phyloP scores from a whole-genome alignment of 2,888 invertebrate genomes.

The Chloromyia formosa region DNA sequence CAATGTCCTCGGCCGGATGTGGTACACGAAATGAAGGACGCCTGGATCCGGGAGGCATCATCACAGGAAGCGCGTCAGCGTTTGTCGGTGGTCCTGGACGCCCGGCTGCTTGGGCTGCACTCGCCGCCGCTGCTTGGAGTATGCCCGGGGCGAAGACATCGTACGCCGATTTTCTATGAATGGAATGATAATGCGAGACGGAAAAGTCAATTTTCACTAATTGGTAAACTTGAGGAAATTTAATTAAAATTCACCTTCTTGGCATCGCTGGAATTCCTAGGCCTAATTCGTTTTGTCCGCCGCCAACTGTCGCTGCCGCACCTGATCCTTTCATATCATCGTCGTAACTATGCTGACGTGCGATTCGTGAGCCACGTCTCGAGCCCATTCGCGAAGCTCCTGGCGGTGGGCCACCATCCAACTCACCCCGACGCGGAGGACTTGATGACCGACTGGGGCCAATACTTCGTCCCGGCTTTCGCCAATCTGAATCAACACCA shows the following conservation, averaged over 20 bases:
- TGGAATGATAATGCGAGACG: conserved; percentile 26
- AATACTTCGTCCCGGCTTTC: conserved; percentile 69
- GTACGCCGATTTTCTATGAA: conserved; percentile 73
- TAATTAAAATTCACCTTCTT: conserved; percentile 66
- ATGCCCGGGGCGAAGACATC: conserved; percentile 79
- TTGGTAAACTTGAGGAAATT: conserved; percentile 9
- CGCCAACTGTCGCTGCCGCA: conserved; percentile 55
- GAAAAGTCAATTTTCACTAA: conserved; percentile 32
- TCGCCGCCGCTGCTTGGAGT: conserved; percentile 63
- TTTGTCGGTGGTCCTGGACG: conserved; percentile 53
- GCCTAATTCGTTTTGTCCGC: conserved; percentile 65
- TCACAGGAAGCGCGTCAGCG: conserved; percentile 61
- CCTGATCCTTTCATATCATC: conserved; percentile 72
- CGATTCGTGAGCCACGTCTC: conserved; percentile 71
- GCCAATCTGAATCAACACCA: conserved; percentile 68
- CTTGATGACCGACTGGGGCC: conserved; percentile 71
- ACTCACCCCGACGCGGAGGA: conserved; percentile 65
- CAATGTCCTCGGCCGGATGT: conserved; percentile 66
- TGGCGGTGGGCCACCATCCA: conserved; percentile 56
- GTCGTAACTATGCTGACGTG: conserved; percentile 84
- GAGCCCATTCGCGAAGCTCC: conserved; percentile 64
- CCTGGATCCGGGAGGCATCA: conserved; percentile 65
- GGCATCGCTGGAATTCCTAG: conserved; percentile 79
- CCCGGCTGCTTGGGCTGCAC: conserved; percentile 53
- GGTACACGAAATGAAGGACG: conserved; percentile 71